A percentile compares a stretch with the other conserved stretches of the same genome.
Conservation (phyloP, 2,888 invertebrate species). For the Marronus borbonicus region DNA sequence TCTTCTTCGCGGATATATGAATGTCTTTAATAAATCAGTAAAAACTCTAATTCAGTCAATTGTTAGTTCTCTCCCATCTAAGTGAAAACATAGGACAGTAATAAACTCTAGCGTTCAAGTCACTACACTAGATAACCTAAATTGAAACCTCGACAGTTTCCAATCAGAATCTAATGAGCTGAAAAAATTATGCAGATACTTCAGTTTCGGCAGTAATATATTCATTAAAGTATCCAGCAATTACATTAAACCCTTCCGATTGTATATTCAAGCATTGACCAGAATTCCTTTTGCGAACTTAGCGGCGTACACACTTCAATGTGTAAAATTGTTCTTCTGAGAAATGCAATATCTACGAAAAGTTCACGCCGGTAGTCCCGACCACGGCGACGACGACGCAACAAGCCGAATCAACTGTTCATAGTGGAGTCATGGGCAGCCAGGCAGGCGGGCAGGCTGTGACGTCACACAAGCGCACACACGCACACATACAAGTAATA, state of each 20-base stretch:
- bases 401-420: conserved; percentile 32
- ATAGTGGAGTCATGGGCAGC: conserved; percentile 26
- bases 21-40: too few species aligned
- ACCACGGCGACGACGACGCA: conserved; percentile 3
- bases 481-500: background rate
- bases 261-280: background rate
- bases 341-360: conserved; percentile 40
- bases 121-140: too few species aligned
- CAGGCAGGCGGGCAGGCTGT: conserved; percentile 15
- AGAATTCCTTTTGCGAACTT: background rate
- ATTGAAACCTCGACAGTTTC: too few species aligned
- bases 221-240: too few species aligned
- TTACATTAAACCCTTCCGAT: background rate
- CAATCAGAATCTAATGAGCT: too few species aligned
- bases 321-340: conserved; percentile 38
- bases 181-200: too few species aligned
- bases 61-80: too few species aligned
- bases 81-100: too few species aligned
- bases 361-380: conserved; percentile 41
- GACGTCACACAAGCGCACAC: conserved; percentile 35
- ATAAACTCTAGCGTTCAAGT: too few species aligned
- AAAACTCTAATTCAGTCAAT: too few species aligned
- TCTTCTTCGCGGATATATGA: too few species aligned
- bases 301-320: background rate
- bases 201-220: too few species aligned